Evolutionary conservation across 2,797 vertebrate genomes (phyloP).

Genomic region (Myotis pilosus): DNA sequence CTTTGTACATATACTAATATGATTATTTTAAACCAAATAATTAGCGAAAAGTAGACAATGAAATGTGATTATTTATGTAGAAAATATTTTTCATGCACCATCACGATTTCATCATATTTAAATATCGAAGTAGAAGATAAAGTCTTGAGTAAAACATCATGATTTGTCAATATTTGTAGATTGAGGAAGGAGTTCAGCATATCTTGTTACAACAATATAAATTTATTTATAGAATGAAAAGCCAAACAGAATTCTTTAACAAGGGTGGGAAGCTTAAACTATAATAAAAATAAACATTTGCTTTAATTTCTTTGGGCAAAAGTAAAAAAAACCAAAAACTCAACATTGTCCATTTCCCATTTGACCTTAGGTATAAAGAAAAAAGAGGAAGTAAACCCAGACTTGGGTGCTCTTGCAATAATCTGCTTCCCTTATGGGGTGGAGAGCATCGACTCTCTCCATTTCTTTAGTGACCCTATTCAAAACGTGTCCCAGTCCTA

Average conservation of each 20-base stretch:
- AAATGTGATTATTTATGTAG: not conserved
- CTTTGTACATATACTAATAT: not conserved
- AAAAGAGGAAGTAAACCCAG: not conserved
- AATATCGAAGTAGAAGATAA: not conserved
- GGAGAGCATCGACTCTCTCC: not conserved
- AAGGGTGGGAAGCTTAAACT: not conserved
- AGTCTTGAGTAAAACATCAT: not conserved
- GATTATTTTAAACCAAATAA: slow-evolving; percentile 15
- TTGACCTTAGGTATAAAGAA: not conserved
- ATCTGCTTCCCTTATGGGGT: not conserved
- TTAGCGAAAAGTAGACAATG: not conserved
- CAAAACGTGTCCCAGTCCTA: not conserved
- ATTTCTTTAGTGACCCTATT: not conserved
- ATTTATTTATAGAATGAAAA: slow-evolving; percentile 25
- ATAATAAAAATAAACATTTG: slow-evolving; percentile 2
- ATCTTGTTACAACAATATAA: not conserved
- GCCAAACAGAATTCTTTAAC: slow-evolving; percentile 16
- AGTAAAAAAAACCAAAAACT: not conserved
- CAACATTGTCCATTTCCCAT: not conserved
- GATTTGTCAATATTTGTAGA: not conserved
- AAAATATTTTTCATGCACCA: not conserved
- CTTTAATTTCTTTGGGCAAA: slow-evolving; percentile 3
- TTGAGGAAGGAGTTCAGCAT: not conserved
- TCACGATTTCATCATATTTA: not conserved
- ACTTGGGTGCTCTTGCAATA: not conserved